Conservation (phyloP, 2,113 vertebrate genomes). For the Cebidichthys violaceus region DNA sequence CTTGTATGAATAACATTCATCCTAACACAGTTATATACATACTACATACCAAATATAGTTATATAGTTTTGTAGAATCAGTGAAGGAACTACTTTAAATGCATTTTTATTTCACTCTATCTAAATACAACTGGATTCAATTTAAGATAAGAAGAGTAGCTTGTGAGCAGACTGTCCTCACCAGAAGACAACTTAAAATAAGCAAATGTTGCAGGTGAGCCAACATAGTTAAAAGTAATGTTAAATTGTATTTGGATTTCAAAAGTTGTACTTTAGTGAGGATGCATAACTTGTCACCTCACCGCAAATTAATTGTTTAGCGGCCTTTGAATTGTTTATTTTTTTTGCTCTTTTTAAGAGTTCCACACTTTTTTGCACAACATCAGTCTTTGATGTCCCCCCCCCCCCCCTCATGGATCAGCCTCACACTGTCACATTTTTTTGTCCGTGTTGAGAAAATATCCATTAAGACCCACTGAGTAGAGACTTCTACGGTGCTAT, state of each 20-base stretch:
- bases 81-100: background rate
- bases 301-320: background rate
- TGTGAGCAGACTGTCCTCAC: background rate
- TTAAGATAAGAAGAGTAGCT: background rate
- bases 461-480: slow-evolving; percentile 37
- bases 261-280: background rate
- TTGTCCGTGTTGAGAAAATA: slow-evolving; percentile 23
- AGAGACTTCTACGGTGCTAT: slow-evolving; percentile 50
- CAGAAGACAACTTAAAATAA: background rate
- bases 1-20: background rate
- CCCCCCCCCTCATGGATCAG: background rate
- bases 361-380: background rate
- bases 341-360: background rate
- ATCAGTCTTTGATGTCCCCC: too few relatives aligned
- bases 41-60: background rate
- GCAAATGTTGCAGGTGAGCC: background rate
- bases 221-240: background rate
- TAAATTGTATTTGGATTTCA: background rate
- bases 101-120: background rate
- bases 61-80: background rate
- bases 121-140: too few relatives aligned
- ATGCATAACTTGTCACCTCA: background rate
- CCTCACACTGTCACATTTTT: background rate
- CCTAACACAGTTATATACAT: background rate
- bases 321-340: background rate